phyloP scores from a whole-genome alignment of 2,113 vertebrate genomes.

The Mormyrus lacerda region DNA sequence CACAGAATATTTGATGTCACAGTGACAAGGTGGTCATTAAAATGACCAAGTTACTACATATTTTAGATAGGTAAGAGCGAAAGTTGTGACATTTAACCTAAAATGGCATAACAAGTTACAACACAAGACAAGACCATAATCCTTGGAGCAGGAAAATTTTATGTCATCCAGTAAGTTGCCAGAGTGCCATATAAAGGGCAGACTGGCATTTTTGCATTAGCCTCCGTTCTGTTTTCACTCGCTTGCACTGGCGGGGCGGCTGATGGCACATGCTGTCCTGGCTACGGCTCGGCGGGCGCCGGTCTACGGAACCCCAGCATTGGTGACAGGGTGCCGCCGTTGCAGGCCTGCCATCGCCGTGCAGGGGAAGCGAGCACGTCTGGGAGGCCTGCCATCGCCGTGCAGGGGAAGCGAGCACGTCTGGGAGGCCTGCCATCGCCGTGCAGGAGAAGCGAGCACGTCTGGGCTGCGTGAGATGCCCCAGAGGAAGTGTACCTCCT shows the following conservation, averaged over 20 bases:
- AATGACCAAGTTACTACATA: neutral
- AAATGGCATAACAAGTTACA: neutral
- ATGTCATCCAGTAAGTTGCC: neutral
- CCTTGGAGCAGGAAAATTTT: neutral
- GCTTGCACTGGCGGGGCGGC: too few relatives aligned
- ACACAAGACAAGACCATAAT: neutral
- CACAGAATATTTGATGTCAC: neutral
- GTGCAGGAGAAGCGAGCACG: neutral
- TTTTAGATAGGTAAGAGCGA: neutral
- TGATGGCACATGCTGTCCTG: neutral
- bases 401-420: too few relatives aligned
- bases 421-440: too few relatives aligned
- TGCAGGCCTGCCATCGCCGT: neutral
- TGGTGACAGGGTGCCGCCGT: neutral
- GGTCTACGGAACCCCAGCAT: neutral
- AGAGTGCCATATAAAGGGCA: neutral
- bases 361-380: too few relatives aligned
- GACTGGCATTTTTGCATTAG: neutral
- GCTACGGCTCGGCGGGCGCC: neutral
- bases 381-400: too few relatives aligned
- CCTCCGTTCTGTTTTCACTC: neutral
- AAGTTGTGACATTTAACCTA: neutral
- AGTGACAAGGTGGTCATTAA: neutral
- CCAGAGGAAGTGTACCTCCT: neutral
- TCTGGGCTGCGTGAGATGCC: neutral